These are phyloP conservation scores for Heliconius charithonia DNA, from an alignment of 2,888 invertebrate genomes.

Conservation along the genomic window DNA sequence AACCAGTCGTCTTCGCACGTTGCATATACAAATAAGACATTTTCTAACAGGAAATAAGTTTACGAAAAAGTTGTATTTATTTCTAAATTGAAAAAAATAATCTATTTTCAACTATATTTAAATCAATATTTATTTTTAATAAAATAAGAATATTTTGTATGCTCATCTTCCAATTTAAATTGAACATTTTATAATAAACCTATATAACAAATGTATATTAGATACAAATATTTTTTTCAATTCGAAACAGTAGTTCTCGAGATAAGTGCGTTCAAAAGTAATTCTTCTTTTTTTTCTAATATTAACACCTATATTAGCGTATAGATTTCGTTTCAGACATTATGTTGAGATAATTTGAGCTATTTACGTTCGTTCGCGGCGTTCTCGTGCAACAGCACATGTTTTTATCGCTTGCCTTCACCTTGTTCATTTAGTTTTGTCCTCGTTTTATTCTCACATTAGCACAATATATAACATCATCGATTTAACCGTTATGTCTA, in stretches of 20 bases:
- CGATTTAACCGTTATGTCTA: slow-evolving; percentile 48
- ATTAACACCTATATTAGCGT: background rate
- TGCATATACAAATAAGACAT: background rate
- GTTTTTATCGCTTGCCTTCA: slow-evolving; percentile 69
- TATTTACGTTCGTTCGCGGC: background rate
- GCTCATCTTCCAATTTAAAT: too few species aligned
- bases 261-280: too few species aligned
- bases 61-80: background rate
- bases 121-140: too few species aligned
- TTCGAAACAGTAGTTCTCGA: background rate
- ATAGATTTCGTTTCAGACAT: background rate
- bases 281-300: too few species aligned
- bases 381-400: slow-evolving; percentile 50
- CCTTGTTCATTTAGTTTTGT: slow-evolving; percentile 67
- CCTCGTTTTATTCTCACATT: slow-evolving; percentile 64
- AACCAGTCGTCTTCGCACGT: slow-evolving; percentile 43
- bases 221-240: too few species aligned
- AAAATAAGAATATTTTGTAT: too few species aligned
- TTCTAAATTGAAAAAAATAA: background rate
- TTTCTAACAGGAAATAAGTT: slow-evolving; percentile 5
- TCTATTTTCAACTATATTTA: too few species aligned
- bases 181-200: too few species aligned
- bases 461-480: slow-evolving; percentile 42
- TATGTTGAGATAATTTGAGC: slow-evolving; percentile 1
- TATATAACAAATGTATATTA: too few species aligned